Evolutionary conservation across 2,888 invertebrate species (phyloP), one percentile per base, ranked within the genome.

Genomic region (Cyclophora albipunctata): DNA sequence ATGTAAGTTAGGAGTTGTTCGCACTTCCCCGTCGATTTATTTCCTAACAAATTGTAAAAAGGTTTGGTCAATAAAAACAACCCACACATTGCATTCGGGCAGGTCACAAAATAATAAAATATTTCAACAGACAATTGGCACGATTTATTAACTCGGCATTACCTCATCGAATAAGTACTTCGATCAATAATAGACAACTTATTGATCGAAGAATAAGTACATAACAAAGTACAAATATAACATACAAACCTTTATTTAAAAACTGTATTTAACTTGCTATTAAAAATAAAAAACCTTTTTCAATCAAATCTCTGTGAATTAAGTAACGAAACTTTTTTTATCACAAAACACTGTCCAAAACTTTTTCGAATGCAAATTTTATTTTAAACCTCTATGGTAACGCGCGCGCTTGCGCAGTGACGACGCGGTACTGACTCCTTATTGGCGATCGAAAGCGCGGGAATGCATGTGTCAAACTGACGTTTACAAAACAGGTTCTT

Each of bases 401-500:
- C 75, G 76, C 81, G 76, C 67, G 54, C 61, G 70, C 77, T 72
- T 5, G 37, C 70, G 53, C 66, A 59, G 64, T 54, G 55, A 58
- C 69, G 52, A 62, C 76, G 71, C 78, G 66, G 60, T 72, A 86
- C 86, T 85, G 75, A 57, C 67, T 46, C 47, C 57, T 70, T 73
- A 82, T 84, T 83, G 80, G 81, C 51, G 66, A 67, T 59, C 58
- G 53, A 62, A 65, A 71, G 61, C 78, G 81, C 82, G 83, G 80
- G 78, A 83, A 80, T 73, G 76, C 71, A 72, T 62, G 62, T 74
- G 73, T 72, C 73, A 63, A 57, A 62, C 53, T 73, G 73, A 70
- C 71, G 72, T 71, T 64, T 63, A 51, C 7, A 7, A 44, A 67
- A 69, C 75, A 65, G 68, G 75, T 75, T 75, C 51, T 59, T 58